Base-by-base conservation (phyloP, 1,140 invertebrate genomes). In the Zaprionus davidi region DNA sequence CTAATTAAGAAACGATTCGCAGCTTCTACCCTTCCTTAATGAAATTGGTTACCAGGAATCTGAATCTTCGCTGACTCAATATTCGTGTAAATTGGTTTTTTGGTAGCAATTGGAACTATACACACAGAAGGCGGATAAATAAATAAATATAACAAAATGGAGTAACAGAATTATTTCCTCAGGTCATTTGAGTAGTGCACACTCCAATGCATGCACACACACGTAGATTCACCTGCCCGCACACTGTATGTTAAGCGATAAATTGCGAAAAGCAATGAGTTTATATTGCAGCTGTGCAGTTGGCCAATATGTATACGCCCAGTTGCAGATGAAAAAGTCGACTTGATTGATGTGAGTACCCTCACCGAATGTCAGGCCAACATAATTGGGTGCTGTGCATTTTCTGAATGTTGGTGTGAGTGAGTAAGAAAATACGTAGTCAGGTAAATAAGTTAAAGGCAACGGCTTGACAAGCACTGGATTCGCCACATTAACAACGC, bases 311-410 rank as follows among this genome's bases (percentile, higher is more conserved):
- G 84, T 87, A 83, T 88, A 82, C 83, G 84, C 84, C 81, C 80
- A 38, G 74, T 71, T 81, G 81, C 46, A 71, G 67, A 26, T 62
- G 17, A 80, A 88, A 88, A 88, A 83, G 74, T 71, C 74, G 63
- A 81, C 84, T 88, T 87, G 83, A 87, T 87, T 87, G 84, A 87
- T 87, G 83, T 62, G 82, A 87, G 75, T 82, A 81, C 78, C 73
- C 68, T 88, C 77, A 66, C 78, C 64, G 80, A 87, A 87, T 88
- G 84, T 87, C 83, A 87, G 88, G 88, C 81, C 67, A 83, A 81
- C 78, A 87, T 87, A 87, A 87, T 87, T 87, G 84, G 75, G 80
- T 87, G 71, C 64, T 64, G 73, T 76, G 71, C 63, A 51, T 31
- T 31, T 9, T 31, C 28, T 41, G 44, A 67, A 22, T 51, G 44